phyloP scores from a whole-genome alignment of 2,113 vertebrate species.

The Pygathrix nemaeus region DNA sequence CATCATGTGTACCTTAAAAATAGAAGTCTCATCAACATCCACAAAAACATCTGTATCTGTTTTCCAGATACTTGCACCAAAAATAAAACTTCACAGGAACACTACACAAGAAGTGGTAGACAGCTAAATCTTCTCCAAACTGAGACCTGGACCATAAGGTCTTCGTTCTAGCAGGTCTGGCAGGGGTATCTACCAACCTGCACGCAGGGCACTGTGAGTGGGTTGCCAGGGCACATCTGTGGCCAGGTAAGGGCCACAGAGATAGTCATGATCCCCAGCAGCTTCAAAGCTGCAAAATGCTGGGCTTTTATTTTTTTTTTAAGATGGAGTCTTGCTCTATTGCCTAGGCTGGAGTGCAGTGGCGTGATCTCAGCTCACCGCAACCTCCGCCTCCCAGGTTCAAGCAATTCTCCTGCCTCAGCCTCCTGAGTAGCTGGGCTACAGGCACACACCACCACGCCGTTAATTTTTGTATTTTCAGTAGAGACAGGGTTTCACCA shows the following conservation, averaged over 20 bases:
- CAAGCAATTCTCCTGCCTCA: too few relatives aligned
- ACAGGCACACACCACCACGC: too few relatives aligned
- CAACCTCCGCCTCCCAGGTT: too few relatives aligned
- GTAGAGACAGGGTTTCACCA: too few relatives aligned
- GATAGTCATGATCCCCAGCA: rapidly evolving
- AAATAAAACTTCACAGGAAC: not conserved
- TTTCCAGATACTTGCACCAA: not conserved
- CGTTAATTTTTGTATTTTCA: too few relatives aligned
- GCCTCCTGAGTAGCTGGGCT: too few relatives aligned
- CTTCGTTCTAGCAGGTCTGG: too few relatives aligned
- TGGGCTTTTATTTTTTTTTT: too few relatives aligned
- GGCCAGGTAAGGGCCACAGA: not conserved
- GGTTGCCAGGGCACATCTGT: not conserved
- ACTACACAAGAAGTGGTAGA: not conserved
- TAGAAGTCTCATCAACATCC: not conserved
- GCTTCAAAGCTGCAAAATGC: not conserved
- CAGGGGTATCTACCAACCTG: not conserved
- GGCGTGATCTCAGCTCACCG: too few relatives aligned
- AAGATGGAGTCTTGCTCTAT: too few relatives aligned
- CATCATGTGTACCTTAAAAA: not conserved
- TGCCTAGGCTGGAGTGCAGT: too few relatives aligned
- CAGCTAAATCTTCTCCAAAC: not conserved
- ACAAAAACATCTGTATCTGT: not conserved
- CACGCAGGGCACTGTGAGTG: not conserved
- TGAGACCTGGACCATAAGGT: not conserved